Base-by-base conservation (phyloP, 2,888 invertebrate species). In the Nephrocerus scutellatus region DNA sequence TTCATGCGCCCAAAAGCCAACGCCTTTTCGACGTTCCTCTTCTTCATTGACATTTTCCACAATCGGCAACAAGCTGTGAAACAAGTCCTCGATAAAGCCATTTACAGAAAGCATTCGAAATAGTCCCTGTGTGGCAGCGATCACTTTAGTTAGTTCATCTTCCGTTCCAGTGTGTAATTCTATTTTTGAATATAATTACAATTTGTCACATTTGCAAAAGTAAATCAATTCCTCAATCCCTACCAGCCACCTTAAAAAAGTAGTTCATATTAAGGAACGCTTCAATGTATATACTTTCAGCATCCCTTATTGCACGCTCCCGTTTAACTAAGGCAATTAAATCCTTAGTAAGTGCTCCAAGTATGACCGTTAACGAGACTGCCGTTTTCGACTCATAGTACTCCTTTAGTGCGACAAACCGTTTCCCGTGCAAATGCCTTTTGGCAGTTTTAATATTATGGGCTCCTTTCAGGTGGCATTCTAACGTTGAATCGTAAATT, bases 1-100 rank as follows among this genome's bases (percentile, higher is more conserved):
- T 41, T 66, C 54, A 10, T 48, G 41, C 3, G 62, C 63, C 68
- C 68, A 68, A 44, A 65, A 68, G n/a, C 55, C 52, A 3, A 64
- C 60, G 3, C 63, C 62, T 10, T 43, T 37, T 0, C 68, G 55
- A 4, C 44, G 50, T 1, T 16, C 20, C 3, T 35, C 25, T 10
- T 45, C 40, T 5, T 49, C 52, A 33, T 54, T 52, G 3, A 41
- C 28, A 44, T 59, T 60, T 43, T 68, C 68, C 0, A 56, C 46
- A 21, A 66, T 41, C n/a, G 51, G 51, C 2, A 68, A 44, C 5
- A 68, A 47, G 14, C 51, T 47, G 7, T 53, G 45, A 38, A 68
- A 67, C 4, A 63, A n/a, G 15, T 57, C 55, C 14, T 66, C 62
- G 4, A 64, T 57, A 15, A 60, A 57, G 0, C 64, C 66, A 39